A percentile compares a stretch with the other conserved stretches of the same genome.
Evolutionary conservation across 2,888 invertebrate genomes (phyloP).

Genomic region (Mechanitis messenoides): DNA sequence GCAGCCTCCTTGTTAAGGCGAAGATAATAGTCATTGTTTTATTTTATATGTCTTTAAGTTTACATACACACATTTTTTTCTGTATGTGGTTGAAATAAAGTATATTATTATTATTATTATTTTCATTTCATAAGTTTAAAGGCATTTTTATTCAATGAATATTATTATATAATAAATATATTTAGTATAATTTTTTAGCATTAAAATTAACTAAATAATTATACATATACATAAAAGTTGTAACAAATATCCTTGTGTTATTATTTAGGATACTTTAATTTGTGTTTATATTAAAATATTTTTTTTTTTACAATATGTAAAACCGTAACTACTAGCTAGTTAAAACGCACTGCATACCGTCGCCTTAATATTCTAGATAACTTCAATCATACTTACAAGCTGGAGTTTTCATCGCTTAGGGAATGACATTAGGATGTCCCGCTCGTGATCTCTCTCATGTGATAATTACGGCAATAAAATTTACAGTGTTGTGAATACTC

Average conservation of each 20-base stretch:
- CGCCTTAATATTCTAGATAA: slow-evolving; percentile 44
- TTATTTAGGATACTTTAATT: too few species aligned
- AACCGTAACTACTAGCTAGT: background rate
- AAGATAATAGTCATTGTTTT: background rate
- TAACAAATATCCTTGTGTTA: too few species aligned
- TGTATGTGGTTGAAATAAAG: background rate
- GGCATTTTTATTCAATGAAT: too few species aligned
- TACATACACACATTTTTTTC: background rate
- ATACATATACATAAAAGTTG: too few species aligned
- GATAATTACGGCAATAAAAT: slow-evolving; percentile 1
- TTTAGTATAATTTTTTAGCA: too few species aligned
- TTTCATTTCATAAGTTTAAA: too few species aligned
- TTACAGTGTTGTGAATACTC: slow-evolving; percentile 27
- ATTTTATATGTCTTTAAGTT: background rate
- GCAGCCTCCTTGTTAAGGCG: slow-evolving; percentile 60
- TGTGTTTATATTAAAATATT: background rate
- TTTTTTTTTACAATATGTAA: background rate
- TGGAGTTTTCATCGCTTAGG: slow-evolving; percentile 37
- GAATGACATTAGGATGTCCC: slow-evolving; percentile 25
- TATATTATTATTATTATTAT: too few species aligned
- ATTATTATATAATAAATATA: too few species aligned
- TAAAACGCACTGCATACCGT: slow-evolving; percentile 19
- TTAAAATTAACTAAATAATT: too few species aligned
- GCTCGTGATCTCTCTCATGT: slow-evolving; percentile 14
- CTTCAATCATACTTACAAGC: slow-evolving; percentile 45